phyloP scores from a whole-genome alignment of 2,888 invertebrate species.

The Apotomis betuletana region DNA sequence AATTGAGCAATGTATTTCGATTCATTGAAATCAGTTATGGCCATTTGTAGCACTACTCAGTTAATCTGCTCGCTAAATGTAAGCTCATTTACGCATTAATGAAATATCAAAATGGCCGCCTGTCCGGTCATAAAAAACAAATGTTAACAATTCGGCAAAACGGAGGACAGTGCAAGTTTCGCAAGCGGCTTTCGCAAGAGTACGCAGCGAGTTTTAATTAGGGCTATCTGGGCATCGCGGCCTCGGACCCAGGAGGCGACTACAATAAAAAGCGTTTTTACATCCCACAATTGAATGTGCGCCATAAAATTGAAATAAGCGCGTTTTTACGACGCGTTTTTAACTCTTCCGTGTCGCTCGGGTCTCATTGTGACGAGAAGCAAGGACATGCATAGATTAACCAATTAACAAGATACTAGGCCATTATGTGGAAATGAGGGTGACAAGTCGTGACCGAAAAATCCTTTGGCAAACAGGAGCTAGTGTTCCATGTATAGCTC shows the following conservation, averaged over 20 bases:
- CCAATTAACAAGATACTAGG: conserved; percentile 58
- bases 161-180: conserved; percentile 56
- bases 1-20: too few relatives aligned
- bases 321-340: conserved; percentile 76
- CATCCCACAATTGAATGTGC: conserved; percentile 79
- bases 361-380: conserved; percentile 55
- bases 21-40: too few relatives aligned
- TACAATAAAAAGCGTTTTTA: conserved; percentile 81
- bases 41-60: too few relatives aligned
- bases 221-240: conserved; percentile 73
- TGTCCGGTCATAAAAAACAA: conserved; percentile 26
- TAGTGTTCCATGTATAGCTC: conserved; percentile 72
- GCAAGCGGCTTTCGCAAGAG: conserved; percentile 74
- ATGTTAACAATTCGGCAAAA: conserved; percentile 42
- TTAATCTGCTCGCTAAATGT: too few relatives aligned
- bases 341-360: conserved; percentile 74
- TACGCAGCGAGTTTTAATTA: conserved; percentile 76
- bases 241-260: conserved; percentile 79
- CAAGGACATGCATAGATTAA: conserved; percentile 73
- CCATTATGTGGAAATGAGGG: conserved; percentile 71
- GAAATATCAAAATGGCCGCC: conserved; percentile 1
- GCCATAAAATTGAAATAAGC: conserved; percentile 80
- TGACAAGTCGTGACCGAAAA: conserved; percentile 64
- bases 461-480: conserved; percentile 67
- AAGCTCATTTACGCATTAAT: not conserved